Evolutionary conservation across 2,888 invertebrate genomes (phyloP), one percentile per base, ranked within the genome.

Genomic region (Coenonympha glycerion): DNA sequence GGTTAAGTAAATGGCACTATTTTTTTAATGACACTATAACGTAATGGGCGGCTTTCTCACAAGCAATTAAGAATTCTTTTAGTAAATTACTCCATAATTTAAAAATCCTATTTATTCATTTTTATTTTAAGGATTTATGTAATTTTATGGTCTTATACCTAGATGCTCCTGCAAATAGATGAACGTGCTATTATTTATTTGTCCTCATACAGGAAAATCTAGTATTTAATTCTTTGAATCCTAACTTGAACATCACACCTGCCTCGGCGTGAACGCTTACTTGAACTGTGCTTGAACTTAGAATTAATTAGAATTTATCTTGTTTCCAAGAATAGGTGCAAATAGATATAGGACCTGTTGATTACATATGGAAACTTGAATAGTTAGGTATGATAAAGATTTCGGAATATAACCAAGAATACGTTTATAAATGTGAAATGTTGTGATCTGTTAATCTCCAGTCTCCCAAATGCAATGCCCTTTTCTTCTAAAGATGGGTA

Each of bases 171-270:
- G 24, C 36, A 40, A 37, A 50, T 9, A 24, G 16, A 31, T 52
- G 30, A 45, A 37, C 46, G 41, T 28, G 40, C n/a, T 41, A 13
- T 34, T 33, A 46, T 53, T 51, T 51, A 15, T 46, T 26, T 22
- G 8, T 15, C 13, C 30, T 37, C 19, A 40, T 53, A 48, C 50
- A 51, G 48, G 50, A 50, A 50, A 53, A 53, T 42, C 53, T 48
- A 50, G 47, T 53, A 41, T 46, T 50, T 53, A 42, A 37, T 44
- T 53, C 47, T 53, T 41, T 47, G 49, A 55, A 52, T 48, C 41
- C 48, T 51, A 47, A 55, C 49, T 45, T 21, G 33, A 41, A n/a
- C 28, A 48, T 48, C 34, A 53, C 56, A 56, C 45, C 56, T 56
- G 56, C 45, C 41, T 8, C 15, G 6, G 44, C 24, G 15, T 39